Percentiles rank a stretch among this genome's conserved stretches.
Evolutionary conservation across 2,797 vertebrate species (phyloP).

Genomic region (Darevskia nairensis): DNA sequence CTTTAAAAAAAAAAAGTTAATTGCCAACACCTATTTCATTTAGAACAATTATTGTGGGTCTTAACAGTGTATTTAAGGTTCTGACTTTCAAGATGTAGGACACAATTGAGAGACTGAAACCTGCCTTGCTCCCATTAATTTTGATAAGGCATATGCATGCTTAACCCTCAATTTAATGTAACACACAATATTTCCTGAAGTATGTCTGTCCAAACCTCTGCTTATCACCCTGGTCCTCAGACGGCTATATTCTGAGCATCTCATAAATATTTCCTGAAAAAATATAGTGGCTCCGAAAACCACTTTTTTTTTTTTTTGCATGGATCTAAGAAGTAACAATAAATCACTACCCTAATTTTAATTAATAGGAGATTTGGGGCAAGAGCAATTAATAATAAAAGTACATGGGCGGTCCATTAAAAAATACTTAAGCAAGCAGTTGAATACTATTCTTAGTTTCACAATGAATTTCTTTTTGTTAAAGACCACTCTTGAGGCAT

Average conservation of each 20-base stretch:
- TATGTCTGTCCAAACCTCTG: no score
- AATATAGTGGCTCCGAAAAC: not conserved
- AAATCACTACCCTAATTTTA: not conserved
- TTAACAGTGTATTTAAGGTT: not conserved
- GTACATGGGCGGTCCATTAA: not conserved
- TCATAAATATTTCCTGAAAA: not conserved
- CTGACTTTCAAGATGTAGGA: not conserved
- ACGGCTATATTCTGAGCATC: no score
- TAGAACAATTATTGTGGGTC: not conserved
- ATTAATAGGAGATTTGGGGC: not conserved
- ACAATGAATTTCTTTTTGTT: slow-evolving; percentile 1
- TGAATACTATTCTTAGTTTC: not conserved
- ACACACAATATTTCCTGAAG: not conserved
- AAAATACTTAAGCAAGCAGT: not conserved
- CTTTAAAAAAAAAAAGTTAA: not conserved
- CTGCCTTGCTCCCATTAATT: not conserved
- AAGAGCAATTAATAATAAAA: not conserved
- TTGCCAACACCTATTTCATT: not conserved
- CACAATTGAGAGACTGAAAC: not conserved
- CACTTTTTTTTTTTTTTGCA: not conserved
- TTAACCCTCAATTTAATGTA: not conserved
- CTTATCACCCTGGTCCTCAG: no score
- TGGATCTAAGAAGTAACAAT: not conserved
- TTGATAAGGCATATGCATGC: not conserved
- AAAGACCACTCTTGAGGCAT: not conserved